Evolutionary conservation across 1,140 invertebrate species (phyloP), one percentile per base, ranked within the genome.

Genomic region (Hydropsyche tenuis): DNA sequence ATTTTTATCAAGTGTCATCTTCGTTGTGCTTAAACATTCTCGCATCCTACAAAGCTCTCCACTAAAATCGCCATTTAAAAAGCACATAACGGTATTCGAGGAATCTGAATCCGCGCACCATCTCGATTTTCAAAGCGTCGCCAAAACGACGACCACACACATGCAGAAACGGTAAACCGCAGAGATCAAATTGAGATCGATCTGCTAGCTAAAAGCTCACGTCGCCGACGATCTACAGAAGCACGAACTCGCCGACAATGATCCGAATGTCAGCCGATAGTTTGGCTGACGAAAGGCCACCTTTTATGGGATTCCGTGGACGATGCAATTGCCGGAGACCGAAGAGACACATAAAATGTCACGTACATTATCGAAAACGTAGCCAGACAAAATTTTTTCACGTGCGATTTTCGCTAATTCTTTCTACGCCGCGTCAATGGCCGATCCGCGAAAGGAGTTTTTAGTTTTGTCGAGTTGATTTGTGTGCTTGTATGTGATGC

Each of bases 311-410:
- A 37, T 37, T 37, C 9, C 30, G 30, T 9, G 30, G 30, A 37
- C n/a, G n/a, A n/a, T n/a, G n/a, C n/a, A n/a, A n/a, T n/a, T n/a
- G n/a, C n/a, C n/a, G n/a, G n/a, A 46, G 45, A 46, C 2, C 45
- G 2, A 46, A 3, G 45, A 2, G 45, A 46, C 45, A 16, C 12
- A 12, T 16, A 4, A 12, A 46, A 3, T 1, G 48, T 53, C 48
- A 53, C 48, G 48, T 53, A 53, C 20, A 53, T 53, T 16, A 53
- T 53, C 48, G 48, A 53, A 53, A 53, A 53, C 48, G 48, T 53
- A 16, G 48, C 12, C 18, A 7, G 16, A 53, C 7, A 20, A 53
- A 53, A 53, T 53, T 20, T 53, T 53, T 53, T 20, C 48, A 20
- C 16, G 48, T n/a, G 30, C 30, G 30, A 53, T 18, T 18, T 9